Evolutionary conservation across 1,140 invertebrate genomes (phyloP).

Genomic region (Wiebesia pumilae): DNA sequence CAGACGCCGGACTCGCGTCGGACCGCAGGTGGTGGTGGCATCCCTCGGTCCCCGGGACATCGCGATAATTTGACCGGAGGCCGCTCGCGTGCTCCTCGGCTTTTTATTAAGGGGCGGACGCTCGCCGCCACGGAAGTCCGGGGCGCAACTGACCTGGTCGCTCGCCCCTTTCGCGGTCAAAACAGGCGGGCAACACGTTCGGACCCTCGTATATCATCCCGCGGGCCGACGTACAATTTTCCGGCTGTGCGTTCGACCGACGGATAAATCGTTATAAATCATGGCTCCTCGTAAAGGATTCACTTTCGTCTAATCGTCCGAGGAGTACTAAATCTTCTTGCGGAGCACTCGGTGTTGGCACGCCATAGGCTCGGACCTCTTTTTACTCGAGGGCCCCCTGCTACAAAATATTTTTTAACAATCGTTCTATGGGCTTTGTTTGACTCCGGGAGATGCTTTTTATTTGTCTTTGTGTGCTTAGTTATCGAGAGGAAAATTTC

Average conservation of each 20-base stretch:
- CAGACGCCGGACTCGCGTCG: background rate
- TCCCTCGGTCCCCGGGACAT: conserved; percentile 50
- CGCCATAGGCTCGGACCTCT: background rate
- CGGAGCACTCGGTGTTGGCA: background rate
- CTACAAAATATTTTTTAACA: conserved; percentile 38
- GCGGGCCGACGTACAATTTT: conserved; percentile 54
- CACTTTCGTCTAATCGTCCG: conserved; percentile 41
- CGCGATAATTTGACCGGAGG: conserved; percentile 66
- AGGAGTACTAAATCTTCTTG: conserved; percentile 33
- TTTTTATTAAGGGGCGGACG: conserved; percentile 32
- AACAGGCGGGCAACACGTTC: conserved; percentile 75
- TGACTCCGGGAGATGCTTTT: background rate
- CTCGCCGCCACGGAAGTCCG: conserved; percentile 45
- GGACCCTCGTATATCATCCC: conserved; percentile 69
- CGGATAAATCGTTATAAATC: conserved; percentile 20
- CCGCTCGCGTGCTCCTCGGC: conserved; percentile 53
- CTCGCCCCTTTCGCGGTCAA: conserved; percentile 74
- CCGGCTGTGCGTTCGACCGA: background rate
- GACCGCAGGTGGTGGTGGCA: conserved; percentile 24
- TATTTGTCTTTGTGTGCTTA: background rate
- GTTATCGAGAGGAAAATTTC: background rate
- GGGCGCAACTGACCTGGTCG: conserved; percentile 71
- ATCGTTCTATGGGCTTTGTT: background rate
- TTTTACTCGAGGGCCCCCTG: background rate
- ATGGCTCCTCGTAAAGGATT: conserved; percentile 20